Conservation (phyloP, 2,888 invertebrate species). For the Campopleginae sp. region DNA sequence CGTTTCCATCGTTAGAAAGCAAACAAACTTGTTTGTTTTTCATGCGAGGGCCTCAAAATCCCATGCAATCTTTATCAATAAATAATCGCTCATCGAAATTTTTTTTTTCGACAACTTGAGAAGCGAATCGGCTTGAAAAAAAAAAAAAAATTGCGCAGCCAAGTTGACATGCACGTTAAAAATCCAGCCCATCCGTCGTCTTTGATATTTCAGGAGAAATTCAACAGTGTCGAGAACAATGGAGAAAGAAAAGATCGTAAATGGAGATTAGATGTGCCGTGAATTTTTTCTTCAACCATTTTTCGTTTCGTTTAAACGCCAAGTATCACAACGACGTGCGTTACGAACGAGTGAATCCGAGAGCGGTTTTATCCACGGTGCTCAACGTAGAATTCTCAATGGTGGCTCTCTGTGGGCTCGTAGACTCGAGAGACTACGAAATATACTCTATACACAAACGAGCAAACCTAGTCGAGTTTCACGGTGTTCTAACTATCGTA, state of each 20-base stretch:
- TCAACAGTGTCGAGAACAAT: slow-evolving; percentile 61
- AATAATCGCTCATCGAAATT: too few relatives aligned
- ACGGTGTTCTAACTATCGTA: slow-evolving; percentile 62
- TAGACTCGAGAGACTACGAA: slow-evolving; percentile 27
- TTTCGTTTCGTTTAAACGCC: background rate
- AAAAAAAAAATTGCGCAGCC: background rate
- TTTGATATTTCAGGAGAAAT: slow-evolving; percentile 1
- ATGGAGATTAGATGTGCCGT: slow-evolving; percentile 47
- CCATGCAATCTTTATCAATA: background rate
- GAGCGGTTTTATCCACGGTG: slow-evolving; percentile 40
- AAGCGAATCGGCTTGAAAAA: background rate
- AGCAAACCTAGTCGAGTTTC: slow-evolving; percentile 51
- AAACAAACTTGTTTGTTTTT: background rate
- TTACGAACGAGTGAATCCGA: slow-evolving; percentile 45
- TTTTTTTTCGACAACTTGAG: background rate
- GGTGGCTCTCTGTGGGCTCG: slow-evolving; percentile 4
- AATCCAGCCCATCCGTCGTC: too few relatives aligned
- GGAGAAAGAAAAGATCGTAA: slow-evolving; percentile 53
- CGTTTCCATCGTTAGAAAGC: background rate
- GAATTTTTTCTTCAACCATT: background rate
- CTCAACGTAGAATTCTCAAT: slow-evolving; percentile 52
- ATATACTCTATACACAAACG: slow-evolving; percentile 23
- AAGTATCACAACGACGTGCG: slow-evolving; percentile 30
- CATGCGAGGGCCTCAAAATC: background rate
- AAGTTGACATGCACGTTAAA: background rate